Percentiles rank a stretch among this genome's conserved stretches.
These are phyloP conservation scores for Zaprionus taronus DNA, from an alignment of 1,140 invertebrate genomes.

Conservation along the genomic window DNA sequence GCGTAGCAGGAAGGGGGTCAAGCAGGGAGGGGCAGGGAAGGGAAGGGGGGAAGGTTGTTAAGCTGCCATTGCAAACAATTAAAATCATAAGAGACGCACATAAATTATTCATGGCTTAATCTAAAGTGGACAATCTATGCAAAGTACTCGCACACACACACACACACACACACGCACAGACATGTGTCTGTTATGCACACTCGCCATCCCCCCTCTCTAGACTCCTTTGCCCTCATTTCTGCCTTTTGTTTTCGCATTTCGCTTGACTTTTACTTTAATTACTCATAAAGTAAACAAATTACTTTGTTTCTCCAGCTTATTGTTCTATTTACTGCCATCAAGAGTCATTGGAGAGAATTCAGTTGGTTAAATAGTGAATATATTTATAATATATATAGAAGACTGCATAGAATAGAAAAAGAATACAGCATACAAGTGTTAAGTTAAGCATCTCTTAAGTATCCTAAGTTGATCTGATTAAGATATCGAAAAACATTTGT, in stretches of 20 bases:
- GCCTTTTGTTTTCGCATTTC: slow-evolving; percentile 2
- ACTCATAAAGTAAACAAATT: slow-evolving; percentile 11
- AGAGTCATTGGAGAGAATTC: too few relatives aligned
- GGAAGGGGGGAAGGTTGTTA: slow-evolving; percentile 66
- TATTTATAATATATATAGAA: too few relatives aligned
- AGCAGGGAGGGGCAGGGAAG: neutral
- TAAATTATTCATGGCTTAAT: slow-evolving; percentile 84
- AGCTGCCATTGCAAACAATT: slow-evolving; percentile 84
- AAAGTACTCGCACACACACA: slow-evolving; percentile 57
- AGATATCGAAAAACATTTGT: too few relatives aligned
- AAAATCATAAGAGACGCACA: slow-evolving; percentile 84
- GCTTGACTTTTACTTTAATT: slow-evolving; percentile 13
- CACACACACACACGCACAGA: slow-evolving; percentile 18
- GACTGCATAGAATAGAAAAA: too few relatives aligned
- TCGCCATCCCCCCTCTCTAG: neutral
- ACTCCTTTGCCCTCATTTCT: neutral
- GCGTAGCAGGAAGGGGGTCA: neutral
- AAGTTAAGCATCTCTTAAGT: too few relatives aligned
- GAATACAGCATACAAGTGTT: too few relatives aligned
- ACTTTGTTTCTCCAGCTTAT: neutral
- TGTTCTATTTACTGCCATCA: neutral
- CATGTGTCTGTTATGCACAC: slow-evolving; percentile 23
- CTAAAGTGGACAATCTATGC: slow-evolving; percentile 84
- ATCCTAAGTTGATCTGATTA: accelerated
- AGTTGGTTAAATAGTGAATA: too few relatives aligned